These are phyloP conservation scores for Apodemia zela DNA, from an alignment of 2,888 invertebrate genomes.

Conservation along the genomic window DNA sequence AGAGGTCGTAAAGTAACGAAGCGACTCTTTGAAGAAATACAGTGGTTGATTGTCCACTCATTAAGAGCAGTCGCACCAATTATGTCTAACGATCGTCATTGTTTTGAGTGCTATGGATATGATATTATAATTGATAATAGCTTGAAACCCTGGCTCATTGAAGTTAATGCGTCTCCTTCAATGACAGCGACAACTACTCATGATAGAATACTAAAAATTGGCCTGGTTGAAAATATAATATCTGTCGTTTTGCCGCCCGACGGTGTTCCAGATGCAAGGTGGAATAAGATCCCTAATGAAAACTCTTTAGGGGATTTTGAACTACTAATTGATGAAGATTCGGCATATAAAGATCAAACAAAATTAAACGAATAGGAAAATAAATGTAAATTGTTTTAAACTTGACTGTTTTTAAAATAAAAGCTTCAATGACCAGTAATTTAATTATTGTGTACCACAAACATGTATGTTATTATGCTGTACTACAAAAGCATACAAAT, in stretches of 20 bases:
- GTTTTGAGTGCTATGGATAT: slow-evolving; percentile 97
- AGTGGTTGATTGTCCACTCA: slow-evolving; percentile 95
- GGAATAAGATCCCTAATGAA: slow-evolving; percentile 89
- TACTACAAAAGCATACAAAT: neutral
- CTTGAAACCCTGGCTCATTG: slow-evolving; percentile 96
- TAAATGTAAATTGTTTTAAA: neutral
- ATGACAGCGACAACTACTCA: slow-evolving; percentile 96
- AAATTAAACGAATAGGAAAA: neutral
- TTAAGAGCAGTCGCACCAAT: slow-evolving; percentile 96
- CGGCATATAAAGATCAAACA: slow-evolving; percentile 81
- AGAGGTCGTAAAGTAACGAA: slow-evolving; percentile 94
- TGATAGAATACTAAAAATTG: slow-evolving; percentile 96
- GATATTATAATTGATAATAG: slow-evolving; percentile 97
- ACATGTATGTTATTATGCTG: neutral
- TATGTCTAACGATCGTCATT: slow-evolving; percentile 96
- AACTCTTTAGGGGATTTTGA: slow-evolving; percentile 92
- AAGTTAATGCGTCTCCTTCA: slow-evolving; percentile 97
- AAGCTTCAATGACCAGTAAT: too few relatives aligned
- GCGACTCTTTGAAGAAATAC: slow-evolving; percentile 93
- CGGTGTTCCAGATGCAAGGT: slow-evolving; percentile 92
- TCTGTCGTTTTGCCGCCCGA: slow-evolving; percentile 94
- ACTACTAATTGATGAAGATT: slow-evolving; percentile 91
- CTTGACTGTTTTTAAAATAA: too few relatives aligned
- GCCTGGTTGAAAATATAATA: slow-evolving; percentile 95
- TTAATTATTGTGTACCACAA: neutral